Base-by-base conservation (phyloP, 1,140 invertebrate genomes). In the Spodoptera litura region DNA sequence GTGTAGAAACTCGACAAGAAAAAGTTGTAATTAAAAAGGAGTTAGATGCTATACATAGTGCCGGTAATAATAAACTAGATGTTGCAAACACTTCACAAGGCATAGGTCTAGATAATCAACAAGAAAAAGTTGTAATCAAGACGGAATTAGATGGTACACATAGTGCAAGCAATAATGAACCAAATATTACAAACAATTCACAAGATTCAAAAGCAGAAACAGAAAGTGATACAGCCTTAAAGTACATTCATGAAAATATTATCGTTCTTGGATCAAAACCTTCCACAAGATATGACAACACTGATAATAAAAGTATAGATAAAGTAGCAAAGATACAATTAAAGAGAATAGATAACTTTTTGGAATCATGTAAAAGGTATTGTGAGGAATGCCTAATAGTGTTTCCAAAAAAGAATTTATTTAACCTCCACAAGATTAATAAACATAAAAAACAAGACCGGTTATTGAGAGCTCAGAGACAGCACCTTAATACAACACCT, bases 351-450 rank as follows among this genome's bases (percentile, higher is more conserved):
- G 70, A 55, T n/a, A 51, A 68, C 35, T 84, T 85, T 75, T 80
- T 90, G 71, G 68, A 72, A 8, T 83, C 61, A 31, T 83, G 78
- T 53, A 79, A 71, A 49, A 83, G 83, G 70, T 91, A 81, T 78
- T 92, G 90, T 81, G 58, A 81, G 13, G 53, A 20, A 52, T 92
- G 90, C 78, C 71, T 73, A 31, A 90, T 83, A 74, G 79, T 89
- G 27, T 90, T 91, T 85, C 79, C 86, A 31, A 80, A 78, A 15
- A 79, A 64, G 62, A 68, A 76, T 25, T 52, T 27, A 51, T 72
- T 83, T 25, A 70, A 80, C 3, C 31, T 59, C 9, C 91, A 92
- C 77, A 77, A 75, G 77, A 59, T 15, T 31, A 62, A 72, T 35
- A 38, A 12, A 53, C 73, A 75, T 64, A 20, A 8, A 20, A 52